Evolutionary conservation across 2,888 invertebrate genomes (phyloP), one percentile per base, ranked within the genome.

Genomic region (Capitulum mitella): DNA sequence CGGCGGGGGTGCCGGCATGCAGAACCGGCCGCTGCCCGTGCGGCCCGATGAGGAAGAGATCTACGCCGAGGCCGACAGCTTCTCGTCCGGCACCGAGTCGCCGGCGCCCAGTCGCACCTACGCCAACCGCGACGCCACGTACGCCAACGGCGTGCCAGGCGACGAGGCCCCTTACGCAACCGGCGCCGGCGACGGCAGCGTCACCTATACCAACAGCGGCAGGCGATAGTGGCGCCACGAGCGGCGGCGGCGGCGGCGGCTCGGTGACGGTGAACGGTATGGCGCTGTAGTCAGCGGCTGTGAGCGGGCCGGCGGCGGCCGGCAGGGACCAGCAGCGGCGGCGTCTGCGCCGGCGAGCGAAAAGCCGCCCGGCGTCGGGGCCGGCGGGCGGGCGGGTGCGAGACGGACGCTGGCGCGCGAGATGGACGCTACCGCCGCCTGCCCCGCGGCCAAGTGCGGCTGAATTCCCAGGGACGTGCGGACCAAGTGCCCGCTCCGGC

Each of bases 61-160:
- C 19, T 76, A 76, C 46, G 76, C 76, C n/a, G 76, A 76, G 76
- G 76, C 76, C 16, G 76, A 76, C 32, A 76, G 76, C 46, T 76
- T 76, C 32, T 76, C 76, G 29, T 76, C 76, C 6, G 76, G 76
- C 1, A 2, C 76, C 46, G 76, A n/a, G n/a, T 46, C 76, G 10
- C 76, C 76, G 46, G 26, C 70, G 70, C 22, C 70, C 32, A 76
- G 46, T 6, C 46, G 46, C 76, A 76, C 76, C 14, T 76, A 76
- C 46, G 29, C 46, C 29, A 76, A 76, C 76, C 43, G 29, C 76
- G 76, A 76, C 76, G 46, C 76, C 46, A 48, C 76, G 16, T 76
- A 43, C 46, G 32, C 76, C 46, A 48, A 76, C 46, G 76, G 46
- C 29, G 29, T 48, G 40, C 12, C 40, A 26, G 40, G 43, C 29